These are phyloP conservation scores for Drosophila paulistorum DNA, from an alignment of 1,140 invertebrate genomes.

Conservation along the genomic window DNA sequence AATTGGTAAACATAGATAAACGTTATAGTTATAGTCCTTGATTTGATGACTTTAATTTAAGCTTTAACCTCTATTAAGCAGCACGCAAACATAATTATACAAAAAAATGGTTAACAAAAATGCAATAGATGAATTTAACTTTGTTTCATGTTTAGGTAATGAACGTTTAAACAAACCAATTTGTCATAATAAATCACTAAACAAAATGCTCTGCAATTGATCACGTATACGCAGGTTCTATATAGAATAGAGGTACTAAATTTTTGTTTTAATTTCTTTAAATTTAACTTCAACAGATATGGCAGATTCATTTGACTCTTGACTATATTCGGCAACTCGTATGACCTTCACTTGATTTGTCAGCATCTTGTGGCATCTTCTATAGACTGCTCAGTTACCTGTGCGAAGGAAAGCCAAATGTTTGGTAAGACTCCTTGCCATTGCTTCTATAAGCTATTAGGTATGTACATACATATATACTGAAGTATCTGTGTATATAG, in stretches of 20 bases:
- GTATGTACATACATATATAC: not conserved
- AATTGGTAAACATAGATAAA: not conserved
- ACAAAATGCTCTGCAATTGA: not conserved
- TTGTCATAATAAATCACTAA: no score
- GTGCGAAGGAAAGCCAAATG: not conserved
- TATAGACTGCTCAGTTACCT: not conserved
- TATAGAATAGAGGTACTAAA: no score
- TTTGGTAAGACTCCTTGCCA: not conserved
- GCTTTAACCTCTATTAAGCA: no score
- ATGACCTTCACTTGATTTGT: not conserved
- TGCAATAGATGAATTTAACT: no score
- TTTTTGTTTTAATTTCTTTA: no score
- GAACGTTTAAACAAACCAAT: no score
- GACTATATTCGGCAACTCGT: not conserved
- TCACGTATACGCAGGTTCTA: slow-evolving; percentile 7
- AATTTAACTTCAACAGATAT: no score
- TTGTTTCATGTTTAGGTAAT: no score
- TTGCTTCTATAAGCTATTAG: not conserved
- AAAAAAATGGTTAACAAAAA: no score
- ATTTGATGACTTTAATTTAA: not conserved
- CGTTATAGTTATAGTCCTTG: not conserved
- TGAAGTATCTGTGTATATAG: not conserved
- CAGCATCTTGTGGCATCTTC: not conserved
- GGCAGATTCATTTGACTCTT: not conserved
- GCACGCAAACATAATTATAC: no score